Percentiles rank a stretch among this genome's conserved stretches.
Evolutionary conservation across 2,888 invertebrate genomes (phyloP).

Genomic region (Tenthredo amoena): DNA sequence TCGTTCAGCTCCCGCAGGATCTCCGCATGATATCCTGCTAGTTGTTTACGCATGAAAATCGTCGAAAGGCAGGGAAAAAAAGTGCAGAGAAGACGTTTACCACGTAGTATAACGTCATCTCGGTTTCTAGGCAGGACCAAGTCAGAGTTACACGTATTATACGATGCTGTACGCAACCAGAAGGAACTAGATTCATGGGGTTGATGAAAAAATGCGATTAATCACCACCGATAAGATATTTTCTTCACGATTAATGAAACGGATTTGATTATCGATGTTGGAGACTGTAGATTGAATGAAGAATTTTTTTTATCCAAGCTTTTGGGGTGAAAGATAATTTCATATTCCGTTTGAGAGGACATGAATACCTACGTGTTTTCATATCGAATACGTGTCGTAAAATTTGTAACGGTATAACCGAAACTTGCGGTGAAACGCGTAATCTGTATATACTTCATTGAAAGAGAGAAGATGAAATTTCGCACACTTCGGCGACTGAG

Average conservation of each 20-base stretch:
- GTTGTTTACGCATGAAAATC: constrained; percentile 75
- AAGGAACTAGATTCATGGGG: background rate
- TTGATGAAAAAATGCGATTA: background rate
- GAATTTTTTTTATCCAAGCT: background rate
- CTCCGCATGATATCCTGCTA: constrained; percentile 73
- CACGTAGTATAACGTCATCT: background rate
- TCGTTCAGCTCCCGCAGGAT: constrained; percentile 63
- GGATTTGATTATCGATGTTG: background rate
- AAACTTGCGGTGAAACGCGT: background rate
- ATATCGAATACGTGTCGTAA: background rate
- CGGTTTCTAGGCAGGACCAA: background rate
- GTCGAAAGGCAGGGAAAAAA: constrained; percentile 72
- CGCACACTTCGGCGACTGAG: background rate
- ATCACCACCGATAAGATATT: background rate
- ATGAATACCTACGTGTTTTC: background rate
- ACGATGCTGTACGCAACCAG: background rate
- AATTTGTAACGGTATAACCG: background rate
- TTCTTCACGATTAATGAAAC: background rate
- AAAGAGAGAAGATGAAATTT: background rate
- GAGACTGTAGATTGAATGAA: background rate
- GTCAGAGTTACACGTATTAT: background rate
- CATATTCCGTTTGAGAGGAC: background rate
- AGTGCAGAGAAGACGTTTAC: constrained; percentile 56
- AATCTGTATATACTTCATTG: background rate
- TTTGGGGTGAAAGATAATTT: background rate